phyloP scores from a whole-genome alignment of 2,797 vertebrate species.

The Acipenser oxyrinchus region DNA sequence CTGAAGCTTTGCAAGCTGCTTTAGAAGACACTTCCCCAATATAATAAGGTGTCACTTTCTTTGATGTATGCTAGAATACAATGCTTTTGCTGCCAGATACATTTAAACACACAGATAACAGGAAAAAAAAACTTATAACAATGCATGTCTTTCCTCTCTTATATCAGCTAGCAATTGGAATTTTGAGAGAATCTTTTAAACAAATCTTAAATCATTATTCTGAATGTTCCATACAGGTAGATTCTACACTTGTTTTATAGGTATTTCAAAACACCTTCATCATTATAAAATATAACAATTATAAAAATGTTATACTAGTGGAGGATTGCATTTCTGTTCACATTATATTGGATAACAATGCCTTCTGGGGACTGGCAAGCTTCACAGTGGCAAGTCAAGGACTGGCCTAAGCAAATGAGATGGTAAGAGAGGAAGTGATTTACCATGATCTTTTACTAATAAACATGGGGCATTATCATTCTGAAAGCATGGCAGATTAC shows the following conservation, averaged over 20 bases:
- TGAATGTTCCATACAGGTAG: too few species aligned
- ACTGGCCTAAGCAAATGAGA: not conserved
- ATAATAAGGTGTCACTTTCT: not conserved
- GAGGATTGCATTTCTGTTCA: slow-evolving; percentile 12
- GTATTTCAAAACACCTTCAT: too few species aligned
- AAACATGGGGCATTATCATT: not conserved
- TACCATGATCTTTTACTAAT: not conserved
- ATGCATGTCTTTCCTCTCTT: slow-evolving; percentile 1
- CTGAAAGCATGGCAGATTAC: not conserved
- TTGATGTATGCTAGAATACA: not conserved
- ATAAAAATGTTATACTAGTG: not conserved
- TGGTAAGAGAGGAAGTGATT: not conserved
- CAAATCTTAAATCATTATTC: too few species aligned
- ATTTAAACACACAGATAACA: not conserved
- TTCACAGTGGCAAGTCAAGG: slow-evolving; percentile 16
- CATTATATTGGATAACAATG: slow-evolving; percentile 19
- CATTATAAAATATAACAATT: too few species aligned
- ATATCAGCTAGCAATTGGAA: too few species aligned
- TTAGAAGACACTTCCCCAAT: not conserved
- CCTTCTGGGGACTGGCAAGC: slow-evolving; percentile 21
- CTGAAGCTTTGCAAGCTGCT: not conserved
- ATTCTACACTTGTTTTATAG: too few species aligned
- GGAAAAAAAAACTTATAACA: not conserved
- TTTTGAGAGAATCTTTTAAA: too few species aligned
- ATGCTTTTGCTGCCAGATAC: not conserved